Percentiles rank a stretch among this genome's conserved stretches.
Evolutionary conservation across 2,797 vertebrate genomes (phyloP).

Genomic region (Lagocephalus sceleratus): DNA sequence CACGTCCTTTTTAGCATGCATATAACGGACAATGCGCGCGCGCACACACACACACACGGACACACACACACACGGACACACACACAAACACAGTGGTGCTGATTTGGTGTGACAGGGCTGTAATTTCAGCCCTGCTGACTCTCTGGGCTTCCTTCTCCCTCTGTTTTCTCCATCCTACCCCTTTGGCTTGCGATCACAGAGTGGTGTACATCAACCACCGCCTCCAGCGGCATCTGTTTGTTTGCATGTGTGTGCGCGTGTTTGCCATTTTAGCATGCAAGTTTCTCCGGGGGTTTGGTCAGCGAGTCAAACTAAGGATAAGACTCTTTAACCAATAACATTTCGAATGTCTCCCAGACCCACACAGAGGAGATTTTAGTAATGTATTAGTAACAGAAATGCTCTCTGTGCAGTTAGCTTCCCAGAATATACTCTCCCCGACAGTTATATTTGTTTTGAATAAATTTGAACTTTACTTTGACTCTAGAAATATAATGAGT

Average conservation of each 20-base stretch:
- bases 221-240: conserved; percentile 47
- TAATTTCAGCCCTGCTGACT: conserved; percentile 70
- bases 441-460: too few relatives aligned
- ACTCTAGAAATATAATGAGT: too few relatives aligned
- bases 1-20: conserved; percentile 34
- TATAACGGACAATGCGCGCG: conserved; percentile 4
- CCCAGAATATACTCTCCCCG: too few relatives aligned
- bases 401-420: too few relatives aligned
- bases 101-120: conserved; percentile 64
- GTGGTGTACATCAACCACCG: conserved; percentile 51
- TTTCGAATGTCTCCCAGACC: conserved; percentile 34
- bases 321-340: conserved; percentile 40
- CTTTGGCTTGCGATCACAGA: conserved; percentile 58
- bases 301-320: conserved; percentile 41
- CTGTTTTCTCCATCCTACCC: conserved; percentile 32
- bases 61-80: conserved; percentile 27
- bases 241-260: conserved; percentile 22
- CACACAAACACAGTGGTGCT: conserved; percentile 44
- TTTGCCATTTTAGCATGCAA: conserved; percentile 36
- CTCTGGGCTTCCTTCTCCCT: conserved; percentile 45
- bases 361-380: conserved; percentile 7
- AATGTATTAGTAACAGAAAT: too few relatives aligned
- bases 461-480: too few relatives aligned
- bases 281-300: conserved; percentile 46
- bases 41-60: conserved; percentile 7